These are phyloP conservation scores for Cichlasoma orientale DNA, from an alignment of 2,797 vertebrate genomes.

Conservation along the genomic window DNA sequence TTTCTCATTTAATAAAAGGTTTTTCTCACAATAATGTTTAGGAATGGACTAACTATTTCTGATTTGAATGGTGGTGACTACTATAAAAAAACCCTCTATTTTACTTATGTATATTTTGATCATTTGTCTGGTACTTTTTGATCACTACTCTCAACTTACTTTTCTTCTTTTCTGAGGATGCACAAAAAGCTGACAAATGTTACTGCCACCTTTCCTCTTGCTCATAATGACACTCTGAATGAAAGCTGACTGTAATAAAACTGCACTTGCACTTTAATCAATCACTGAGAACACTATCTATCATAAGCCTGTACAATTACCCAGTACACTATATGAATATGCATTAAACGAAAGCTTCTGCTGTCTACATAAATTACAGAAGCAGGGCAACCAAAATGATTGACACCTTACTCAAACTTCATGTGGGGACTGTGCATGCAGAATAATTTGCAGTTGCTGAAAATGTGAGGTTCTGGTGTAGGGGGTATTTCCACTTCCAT, in stretches of 20 bases:
- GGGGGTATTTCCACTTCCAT: not conserved
- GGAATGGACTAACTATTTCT: too few relatives aligned
- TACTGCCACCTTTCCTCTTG: not conserved
- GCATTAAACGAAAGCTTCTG: not conserved
- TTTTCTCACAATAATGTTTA: too few relatives aligned
- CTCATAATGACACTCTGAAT: constrained; percentile 7
- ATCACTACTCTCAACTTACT: constrained; percentile 2
- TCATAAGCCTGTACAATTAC: not conserved
- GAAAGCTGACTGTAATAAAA: constrained; percentile 1
- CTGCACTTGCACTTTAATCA: not conserved
- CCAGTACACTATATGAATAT: constrained; percentile 4
- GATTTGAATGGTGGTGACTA: not conserved
- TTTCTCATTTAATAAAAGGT: too few relatives aligned
- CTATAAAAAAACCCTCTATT: not conserved
- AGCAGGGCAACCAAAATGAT: not conserved
- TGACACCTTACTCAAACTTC: not conserved
- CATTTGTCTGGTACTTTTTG: not conserved
- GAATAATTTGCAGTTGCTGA: too few relatives aligned
- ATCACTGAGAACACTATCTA: not conserved
- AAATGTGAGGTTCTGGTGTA: not conserved
- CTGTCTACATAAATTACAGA: constrained; percentile 3
- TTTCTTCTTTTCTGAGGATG: not conserved
- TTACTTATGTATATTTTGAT: not conserved
- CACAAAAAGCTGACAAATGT: not conserved
- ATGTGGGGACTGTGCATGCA: not conserved